Evolutionary conservation across 2,888 invertebrate species (phyloP), one percentile per base, ranked within the genome.

Genomic region (Lordiphosa andalusiaca): DNA sequence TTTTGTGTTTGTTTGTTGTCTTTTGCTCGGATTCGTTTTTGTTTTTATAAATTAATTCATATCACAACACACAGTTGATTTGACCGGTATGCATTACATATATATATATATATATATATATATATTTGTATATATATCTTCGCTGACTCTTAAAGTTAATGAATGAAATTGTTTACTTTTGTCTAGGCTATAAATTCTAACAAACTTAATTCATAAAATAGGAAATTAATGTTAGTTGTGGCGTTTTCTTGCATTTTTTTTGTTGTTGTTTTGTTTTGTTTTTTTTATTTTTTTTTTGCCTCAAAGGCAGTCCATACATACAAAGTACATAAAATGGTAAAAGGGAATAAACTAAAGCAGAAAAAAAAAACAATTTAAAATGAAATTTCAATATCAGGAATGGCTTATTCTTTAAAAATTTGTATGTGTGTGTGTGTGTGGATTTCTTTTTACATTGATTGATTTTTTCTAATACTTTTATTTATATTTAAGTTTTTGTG

Each of bases 21-120:
- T 23, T 59, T 61, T 38, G 53, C 52, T 52, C 67, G 37, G 46
- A 33, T 6, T 54, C 47, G 48, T 52, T 59, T 51, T 44, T 21
- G 19, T 30, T 60, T 73, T 73, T 80, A 71, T 85, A 77, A 83
- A 84, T 83, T 83, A 85, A 65, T 81, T 77, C 69, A 75, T 81
- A 81, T 81, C 81, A 81, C 81, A 81, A 81, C 81, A 81, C 85
- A 77, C 84, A 81, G 84, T 81, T 80, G 84, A 80, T 80, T 83
- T 64, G 69, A 67, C 73, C 77, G 73, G 65, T 53, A 68, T 75
- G 52, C 57, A 59, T 57, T 70, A 36, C 33, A 62, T 50, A 62
- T 51, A 63, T 46, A 64, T 47, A 41, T 53, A 36, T 51, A 36
- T 37, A 62, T 50, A 62, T 51, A 63, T 46, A 64, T 47, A 41